Conservation (phyloP, 2,113 vertebrate genomes). For the Corythornis madagascariensis region DNA sequence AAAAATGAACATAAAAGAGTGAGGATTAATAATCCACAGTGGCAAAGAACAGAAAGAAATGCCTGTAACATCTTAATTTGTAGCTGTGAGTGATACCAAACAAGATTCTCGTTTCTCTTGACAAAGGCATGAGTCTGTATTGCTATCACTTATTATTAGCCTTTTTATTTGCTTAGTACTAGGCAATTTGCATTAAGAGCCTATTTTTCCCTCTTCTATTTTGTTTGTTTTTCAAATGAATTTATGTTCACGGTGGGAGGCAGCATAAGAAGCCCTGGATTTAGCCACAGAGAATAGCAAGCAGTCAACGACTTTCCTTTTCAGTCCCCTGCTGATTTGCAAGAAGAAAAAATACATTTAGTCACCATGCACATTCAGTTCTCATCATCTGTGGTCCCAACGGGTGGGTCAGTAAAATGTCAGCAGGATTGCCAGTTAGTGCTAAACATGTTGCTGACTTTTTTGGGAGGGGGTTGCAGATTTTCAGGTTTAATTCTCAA, state of each 20-base stretch:
- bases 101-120: neutral
- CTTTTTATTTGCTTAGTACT: constrained; percentile 4
- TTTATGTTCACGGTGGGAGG: neutral
- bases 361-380: neutral
- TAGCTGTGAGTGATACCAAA: neutral
- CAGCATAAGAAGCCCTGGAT: neutral
- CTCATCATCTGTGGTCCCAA: neutral
- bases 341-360: neutral
- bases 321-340: neutral
- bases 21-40: neutral
- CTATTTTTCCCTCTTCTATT: neutral
- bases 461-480: neutral
- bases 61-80: neutral
- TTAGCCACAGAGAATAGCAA: constrained; percentile 10
- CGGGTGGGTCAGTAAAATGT: neutral
- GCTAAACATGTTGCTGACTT: neutral
- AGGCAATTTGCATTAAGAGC: constrained; percentile 16
- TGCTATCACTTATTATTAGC: constrained; percentile 7
- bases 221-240: constrained; percentile 39
- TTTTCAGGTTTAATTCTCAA: neutral
- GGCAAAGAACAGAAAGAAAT: neutral
- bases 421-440: neutral
- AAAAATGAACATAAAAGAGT: neutral
- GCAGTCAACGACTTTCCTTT: neutral
- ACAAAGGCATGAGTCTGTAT: neutral